Conservation (phyloP, 2,797 vertebrate species). For the Lutjanus campechanus region DNA sequence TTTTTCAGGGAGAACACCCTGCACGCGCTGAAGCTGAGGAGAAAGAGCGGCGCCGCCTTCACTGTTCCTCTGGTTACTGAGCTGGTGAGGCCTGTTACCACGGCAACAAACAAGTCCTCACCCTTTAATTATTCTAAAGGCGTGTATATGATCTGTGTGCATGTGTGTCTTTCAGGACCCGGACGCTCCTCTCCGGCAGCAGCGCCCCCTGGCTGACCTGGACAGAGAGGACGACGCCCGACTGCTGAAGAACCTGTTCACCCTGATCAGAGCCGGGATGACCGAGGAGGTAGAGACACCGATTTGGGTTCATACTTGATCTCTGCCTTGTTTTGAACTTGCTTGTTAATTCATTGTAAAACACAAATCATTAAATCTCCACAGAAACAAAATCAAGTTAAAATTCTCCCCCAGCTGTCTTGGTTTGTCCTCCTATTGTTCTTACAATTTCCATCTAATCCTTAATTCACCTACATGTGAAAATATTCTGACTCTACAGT, state of each 20-base stretch:
- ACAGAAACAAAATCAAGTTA: too few species aligned
- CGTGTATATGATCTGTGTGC: neutral
- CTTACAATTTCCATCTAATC: too few species aligned
- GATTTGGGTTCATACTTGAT: neutral
- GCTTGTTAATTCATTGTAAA: too few species aligned
- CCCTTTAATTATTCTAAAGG: neutral
- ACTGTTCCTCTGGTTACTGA: conserved; percentile 93
- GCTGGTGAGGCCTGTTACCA: conserved; percentile 83
- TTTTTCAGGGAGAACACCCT: conserved; percentile 95
- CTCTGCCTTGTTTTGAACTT: too few species aligned
- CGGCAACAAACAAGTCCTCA: neutral
- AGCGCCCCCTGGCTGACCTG: conserved; percentile 94
- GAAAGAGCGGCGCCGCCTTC: conserved; percentile 83
- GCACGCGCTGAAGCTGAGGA: conserved; percentile 91
- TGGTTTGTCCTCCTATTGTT: too few species aligned
- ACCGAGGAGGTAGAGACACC: conserved; percentile 90
- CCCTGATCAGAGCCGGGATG: conserved; percentile 96
- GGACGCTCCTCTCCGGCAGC: conserved; percentile 96
- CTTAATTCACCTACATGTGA: too few species aligned
- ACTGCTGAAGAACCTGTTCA: conserved; percentile 95
- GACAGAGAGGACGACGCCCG: conserved; percentile 95
- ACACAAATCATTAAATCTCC: too few species aligned
- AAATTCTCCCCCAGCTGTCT: too few species aligned
- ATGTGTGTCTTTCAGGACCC: conserved; percentile 88
- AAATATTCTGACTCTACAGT: too few species aligned